Evolutionary conservation across 2,888 invertebrate genomes (phyloP).

Genomic region (Lampropteryx suffumata): DNA sequence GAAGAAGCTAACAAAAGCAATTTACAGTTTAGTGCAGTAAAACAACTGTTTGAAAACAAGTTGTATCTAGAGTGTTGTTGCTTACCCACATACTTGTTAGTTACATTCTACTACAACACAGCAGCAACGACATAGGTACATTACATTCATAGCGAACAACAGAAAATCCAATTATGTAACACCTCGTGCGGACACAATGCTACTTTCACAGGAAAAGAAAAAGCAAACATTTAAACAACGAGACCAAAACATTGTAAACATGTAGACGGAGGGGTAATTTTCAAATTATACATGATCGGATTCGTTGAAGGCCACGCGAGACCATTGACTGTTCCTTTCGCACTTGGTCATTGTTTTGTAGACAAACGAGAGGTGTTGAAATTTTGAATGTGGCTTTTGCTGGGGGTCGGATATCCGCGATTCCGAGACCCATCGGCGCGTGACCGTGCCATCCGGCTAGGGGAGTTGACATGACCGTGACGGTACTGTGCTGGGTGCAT

Average conservation of each 20-base stretch:
- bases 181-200: constrained; percentile 7
- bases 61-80: constrained; percentile 1
- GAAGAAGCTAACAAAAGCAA: too few species aligned
- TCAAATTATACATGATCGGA: constrained; percentile 25
- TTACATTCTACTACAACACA: not conserved
- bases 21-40: too few species aligned
- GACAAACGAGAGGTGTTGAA: constrained; percentile 29
- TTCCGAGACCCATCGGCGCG: constrained; percentile 66
- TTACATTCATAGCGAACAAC: constrained; percentile 4
- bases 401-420: constrained; percentile 71
- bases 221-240: not conserved
- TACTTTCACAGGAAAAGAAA: constrained; percentile 10
- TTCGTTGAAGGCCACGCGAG: constrained; percentile 18
- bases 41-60: not conserved
- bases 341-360: constrained; percentile 22
- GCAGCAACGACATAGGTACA: constrained; percentile 9
- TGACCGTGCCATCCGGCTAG: constrained; percentile 71
- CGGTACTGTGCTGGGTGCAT: constrained; percentile 42
- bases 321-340: constrained; percentile 22
- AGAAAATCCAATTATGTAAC: constrained; percentile 18
- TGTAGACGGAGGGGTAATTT: constrained; percentile 25
- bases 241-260: constrained; percentile 3
- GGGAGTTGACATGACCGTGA: constrained; percentile 60
- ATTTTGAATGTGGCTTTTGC: constrained; percentile 33
- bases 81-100: too few species aligned